Percentiles rank a stretch among this genome's conserved stretches.
Evolutionary conservation across 2,888 invertebrate genomes (phyloP).

Genomic region (Trachelus stipa): DNA sequence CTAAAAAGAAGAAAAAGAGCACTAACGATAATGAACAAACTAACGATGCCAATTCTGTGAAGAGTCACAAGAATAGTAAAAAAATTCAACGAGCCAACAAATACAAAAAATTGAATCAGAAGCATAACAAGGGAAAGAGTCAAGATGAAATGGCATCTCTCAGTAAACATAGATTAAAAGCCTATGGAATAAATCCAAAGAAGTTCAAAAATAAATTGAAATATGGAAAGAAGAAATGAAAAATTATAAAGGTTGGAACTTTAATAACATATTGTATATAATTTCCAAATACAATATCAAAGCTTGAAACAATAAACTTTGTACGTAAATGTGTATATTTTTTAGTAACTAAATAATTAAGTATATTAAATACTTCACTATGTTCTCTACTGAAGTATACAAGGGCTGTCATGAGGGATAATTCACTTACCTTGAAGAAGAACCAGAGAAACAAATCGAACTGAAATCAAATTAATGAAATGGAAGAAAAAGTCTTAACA

Average conservation of each 20-base stretch:
- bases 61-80: conserved; percentile 25
- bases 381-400: not conserved
- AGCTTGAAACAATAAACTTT: not conserved
- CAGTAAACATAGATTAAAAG: conserved; percentile 84
- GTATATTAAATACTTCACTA: not conserved
- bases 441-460: not conserved
- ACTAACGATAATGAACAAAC: conserved; percentile 17
- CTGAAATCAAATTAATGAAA: too few species aligned
- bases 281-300: not conserved
- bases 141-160: conserved; percentile 40
- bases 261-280: not conserved
- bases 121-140: conserved; percentile 16
- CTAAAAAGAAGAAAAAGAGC: not conserved
- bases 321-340: not conserved
- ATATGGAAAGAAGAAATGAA: conserved; percentile 71
- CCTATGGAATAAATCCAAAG: conserved; percentile 93
- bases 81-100: conserved; percentile 50
- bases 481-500: too few species aligned
- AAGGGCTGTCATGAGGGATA: not conserved
- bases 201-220: conserved; percentile 84
- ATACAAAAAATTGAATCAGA: conserved; percentile 40
- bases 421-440: not conserved
- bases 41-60: conserved; percentile 29
- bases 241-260: not conserved
- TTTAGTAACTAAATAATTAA: not conserved